Conservation (phyloP, 2,888 invertebrate genomes). For the Phengaris arion region DNA sequence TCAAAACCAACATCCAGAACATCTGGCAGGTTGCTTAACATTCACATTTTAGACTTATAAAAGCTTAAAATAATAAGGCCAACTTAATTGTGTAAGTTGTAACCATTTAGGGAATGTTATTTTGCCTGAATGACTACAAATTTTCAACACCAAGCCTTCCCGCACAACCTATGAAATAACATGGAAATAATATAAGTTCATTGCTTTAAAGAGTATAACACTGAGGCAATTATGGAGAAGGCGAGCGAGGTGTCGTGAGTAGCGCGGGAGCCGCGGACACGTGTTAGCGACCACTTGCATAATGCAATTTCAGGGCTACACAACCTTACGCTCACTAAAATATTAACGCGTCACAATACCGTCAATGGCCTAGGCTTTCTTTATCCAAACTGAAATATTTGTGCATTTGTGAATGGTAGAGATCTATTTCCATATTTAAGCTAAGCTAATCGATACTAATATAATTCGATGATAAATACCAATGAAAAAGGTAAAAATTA, state of each 20-base stretch:
- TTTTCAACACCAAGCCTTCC: slow-evolving; percentile 33
- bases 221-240: slow-evolving; percentile 70
- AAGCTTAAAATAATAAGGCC: no score
- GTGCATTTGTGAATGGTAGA: not conserved
- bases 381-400: not conserved
- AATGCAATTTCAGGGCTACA: slow-evolving; percentile 65
- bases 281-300: slow-evolving; percentile 69
- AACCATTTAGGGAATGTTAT: not conserved
- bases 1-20: not conserved
- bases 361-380: not conserved
- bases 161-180: slow-evolving; percentile 36
- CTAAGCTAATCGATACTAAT: not conserved
- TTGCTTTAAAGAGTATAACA: slow-evolving; percentile 39
- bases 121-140: slow-evolving; percentile 18
- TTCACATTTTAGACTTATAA: not conserved
- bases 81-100: no score
- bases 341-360: slow-evolving; percentile 10
- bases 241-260: slow-evolving; percentile 64
- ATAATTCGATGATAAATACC: not conserved
- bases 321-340: slow-evolving; percentile 27
- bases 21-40: not conserved
- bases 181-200: slow-evolving; percentile 36
- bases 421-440: not conserved
- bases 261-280: slow-evolving; percentile 60
- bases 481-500: not conserved